A percentile compares a stretch with the other conserved stretches of the same genome.
Conservation (phyloP, 2,888 invertebrate species). For the Cantharis flavilabris region DNA sequence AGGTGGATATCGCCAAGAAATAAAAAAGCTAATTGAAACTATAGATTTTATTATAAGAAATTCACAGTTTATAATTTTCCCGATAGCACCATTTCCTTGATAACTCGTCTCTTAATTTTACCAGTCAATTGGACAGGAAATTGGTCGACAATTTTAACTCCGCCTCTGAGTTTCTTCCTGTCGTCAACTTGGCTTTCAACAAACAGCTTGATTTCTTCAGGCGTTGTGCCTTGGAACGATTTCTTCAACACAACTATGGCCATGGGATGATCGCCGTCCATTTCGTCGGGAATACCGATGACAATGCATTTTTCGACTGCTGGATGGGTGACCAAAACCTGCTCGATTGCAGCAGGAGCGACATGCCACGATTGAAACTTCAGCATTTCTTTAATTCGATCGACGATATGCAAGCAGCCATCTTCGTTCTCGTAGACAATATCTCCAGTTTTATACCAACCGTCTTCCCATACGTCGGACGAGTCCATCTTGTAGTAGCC, state of each 20-base stretch:
- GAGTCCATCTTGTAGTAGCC: constrained; percentile 58
- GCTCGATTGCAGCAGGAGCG: constrained; percentile 45
- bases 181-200: not conserved
- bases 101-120: not conserved
- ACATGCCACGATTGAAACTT: constrained; percentile 60
- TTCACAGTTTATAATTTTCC: not conserved
- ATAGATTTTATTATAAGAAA: too few relatives aligned
- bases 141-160: not conserved
- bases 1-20: too few relatives aligned
- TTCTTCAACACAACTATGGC: constrained; percentile 41
- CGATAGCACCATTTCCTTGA: not conserved
- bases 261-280: constrained; percentile 47
- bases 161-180: not conserved
- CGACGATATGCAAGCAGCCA: constrained; percentile 56
- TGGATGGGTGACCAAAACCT: constrained; percentile 43
- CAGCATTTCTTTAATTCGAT: constrained; percentile 59
- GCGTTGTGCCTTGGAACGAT: not conserved
- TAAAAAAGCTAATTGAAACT: too few relatives aligned
- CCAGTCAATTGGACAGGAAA: not conserved
- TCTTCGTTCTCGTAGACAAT: constrained; percentile 58
- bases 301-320: constrained; percentile 43
- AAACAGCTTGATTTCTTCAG: not conserved
- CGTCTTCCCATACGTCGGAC: constrained; percentile 51
- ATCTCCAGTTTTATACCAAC: constrained; percentile 61
- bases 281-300: constrained; percentile 46